Evolutionary conservation across 2,888 invertebrate genomes (phyloP).

Genomic region (Clanis bilineata): DNA sequence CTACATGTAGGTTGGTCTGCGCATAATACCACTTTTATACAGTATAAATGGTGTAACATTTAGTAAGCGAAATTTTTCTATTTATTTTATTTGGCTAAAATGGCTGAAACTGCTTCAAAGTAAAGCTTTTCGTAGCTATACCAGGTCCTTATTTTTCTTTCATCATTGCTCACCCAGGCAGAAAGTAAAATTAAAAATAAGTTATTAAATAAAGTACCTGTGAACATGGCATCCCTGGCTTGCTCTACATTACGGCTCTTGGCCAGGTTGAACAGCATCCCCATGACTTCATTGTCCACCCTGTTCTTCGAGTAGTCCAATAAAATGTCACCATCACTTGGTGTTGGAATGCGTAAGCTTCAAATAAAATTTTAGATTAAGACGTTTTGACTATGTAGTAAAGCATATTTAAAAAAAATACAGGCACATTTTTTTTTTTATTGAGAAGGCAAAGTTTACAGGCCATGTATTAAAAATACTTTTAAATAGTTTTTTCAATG

Average conservation of each 20-base stretch:
- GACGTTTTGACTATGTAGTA: background rate
- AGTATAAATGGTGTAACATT: too few species aligned
- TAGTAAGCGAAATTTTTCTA: too few species aligned
- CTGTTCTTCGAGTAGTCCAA: conserved; percentile 99
- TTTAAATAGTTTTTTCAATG: background rate
- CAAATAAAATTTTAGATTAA: conserved; percentile 24
- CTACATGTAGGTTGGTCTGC: too few species aligned
- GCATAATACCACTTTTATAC: too few species aligned
- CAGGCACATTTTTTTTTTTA: background rate
- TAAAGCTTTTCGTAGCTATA: too few species aligned
- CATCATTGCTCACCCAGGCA: background rate
- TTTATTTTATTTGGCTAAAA: too few species aligned
- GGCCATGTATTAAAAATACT: too few species aligned
- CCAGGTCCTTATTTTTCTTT: too few species aligned
- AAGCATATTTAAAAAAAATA: background rate
- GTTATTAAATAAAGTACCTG: conserved; percentile 49
- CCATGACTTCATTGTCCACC: conserved; percentile 89
- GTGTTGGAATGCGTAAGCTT: conserved; percentile 89
- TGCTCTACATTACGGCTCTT: conserved; percentile 90
- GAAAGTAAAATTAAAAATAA: background rate
- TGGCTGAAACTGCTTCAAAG: too few species aligned
- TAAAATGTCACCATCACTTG: conserved; percentile 94
- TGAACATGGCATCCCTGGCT: conserved; percentile 95
- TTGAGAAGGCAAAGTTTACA: too few species aligned
- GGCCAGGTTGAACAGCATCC: conserved; percentile 91